Base-by-base conservation (phyloP, 2,888 invertebrate genomes). In the Amblyjoppa fuscipennis region DNA sequence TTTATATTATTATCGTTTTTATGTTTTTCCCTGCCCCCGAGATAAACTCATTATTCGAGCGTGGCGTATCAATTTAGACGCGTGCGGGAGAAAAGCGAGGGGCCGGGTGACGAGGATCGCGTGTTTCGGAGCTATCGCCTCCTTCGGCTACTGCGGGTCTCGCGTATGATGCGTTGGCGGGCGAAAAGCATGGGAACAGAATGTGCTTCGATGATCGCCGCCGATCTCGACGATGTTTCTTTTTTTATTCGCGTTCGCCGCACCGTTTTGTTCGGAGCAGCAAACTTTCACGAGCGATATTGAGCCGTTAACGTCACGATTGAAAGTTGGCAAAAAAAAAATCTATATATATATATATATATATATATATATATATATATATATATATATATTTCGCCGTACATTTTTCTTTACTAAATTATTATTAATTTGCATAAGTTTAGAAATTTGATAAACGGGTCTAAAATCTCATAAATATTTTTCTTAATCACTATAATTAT, bases 31-130 rank as follows among this genome's bases (percentile, higher is more conserved):
- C 70, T 68, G 64, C 34, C 25, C 25, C 25, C 70, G 70, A 86
- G 87, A 88, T 88, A 87, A 86, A 86, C 71, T 86, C 78, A 87
- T 87, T 88, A 81, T 77, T 84, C 59, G 79, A 77, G 75, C 77
- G 84, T 79, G 87, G 76, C 45, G 84, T 70, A 83, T 87, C 80
- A 87, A 84, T 88, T 87, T 78, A 45, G 41, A 61, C 84, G 64
- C 59, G 78, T 76, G 59, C 56, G 53, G 73, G 74, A 78, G 76
- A 31, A 69, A 31, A 51, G 76, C 66, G 41, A 69, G 9, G 51
- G 66, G 61, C 73, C 28, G 61, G 68, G 64, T 68, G 75, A 61
- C 75, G 68, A 45, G 73, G 68, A 84, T 87, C 71, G 86, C 83
- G 81, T 87, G 86, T 56, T 77, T 41, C 73, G 31, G 34, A 71